Conservation (phyloP, 1,140 invertebrate genomes). For the Magallana angulata region DNA sequence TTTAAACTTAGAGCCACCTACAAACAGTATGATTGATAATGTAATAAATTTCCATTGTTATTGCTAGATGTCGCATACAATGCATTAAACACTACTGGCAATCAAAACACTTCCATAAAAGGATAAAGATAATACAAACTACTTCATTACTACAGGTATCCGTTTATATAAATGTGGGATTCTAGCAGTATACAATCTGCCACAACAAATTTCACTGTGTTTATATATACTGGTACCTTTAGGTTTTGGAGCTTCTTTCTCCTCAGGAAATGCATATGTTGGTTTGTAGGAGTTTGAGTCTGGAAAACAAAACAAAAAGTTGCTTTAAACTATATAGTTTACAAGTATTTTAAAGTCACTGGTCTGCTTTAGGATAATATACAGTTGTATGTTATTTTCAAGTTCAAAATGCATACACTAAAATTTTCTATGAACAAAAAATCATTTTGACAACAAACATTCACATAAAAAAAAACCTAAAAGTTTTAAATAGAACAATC, state of each 20-base stretch:
- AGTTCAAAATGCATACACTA: too few species aligned
- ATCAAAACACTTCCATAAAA: background rate
- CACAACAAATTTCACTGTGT: background rate
- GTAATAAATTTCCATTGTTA: conserved; percentile 12
- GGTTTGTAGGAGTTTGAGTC: conserved; percentile 72
- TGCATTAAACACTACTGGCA: background rate
- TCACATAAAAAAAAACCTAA: background rate
- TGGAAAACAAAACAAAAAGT: conserved; percentile 55
- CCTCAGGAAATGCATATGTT: conserved; percentile 74
- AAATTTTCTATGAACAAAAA: too few species aligned
- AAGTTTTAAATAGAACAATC: conserved; percentile 24
- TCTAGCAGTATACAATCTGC: background rate
- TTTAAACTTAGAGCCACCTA: background rate
- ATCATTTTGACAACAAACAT: background rate
- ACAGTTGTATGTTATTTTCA: too few species aligned
- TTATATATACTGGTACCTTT: conserved; percentile 41
- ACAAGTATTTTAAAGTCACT: too few species aligned
- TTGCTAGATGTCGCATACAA: background rate
- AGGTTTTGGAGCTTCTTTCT: conserved; percentile 67
- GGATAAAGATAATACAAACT: background rate
- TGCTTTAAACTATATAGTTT: too few species aligned
- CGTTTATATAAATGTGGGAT: too few species aligned
- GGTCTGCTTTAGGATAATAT: too few species aligned
- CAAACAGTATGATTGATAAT: conserved; percentile 28
- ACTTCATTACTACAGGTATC: too few species aligned